Evolutionary conservation across 2,113 vertebrate species (phyloP), one percentile per base, ranked within the genome.

Genomic region (Chaenocephalus aceratus): DNA sequence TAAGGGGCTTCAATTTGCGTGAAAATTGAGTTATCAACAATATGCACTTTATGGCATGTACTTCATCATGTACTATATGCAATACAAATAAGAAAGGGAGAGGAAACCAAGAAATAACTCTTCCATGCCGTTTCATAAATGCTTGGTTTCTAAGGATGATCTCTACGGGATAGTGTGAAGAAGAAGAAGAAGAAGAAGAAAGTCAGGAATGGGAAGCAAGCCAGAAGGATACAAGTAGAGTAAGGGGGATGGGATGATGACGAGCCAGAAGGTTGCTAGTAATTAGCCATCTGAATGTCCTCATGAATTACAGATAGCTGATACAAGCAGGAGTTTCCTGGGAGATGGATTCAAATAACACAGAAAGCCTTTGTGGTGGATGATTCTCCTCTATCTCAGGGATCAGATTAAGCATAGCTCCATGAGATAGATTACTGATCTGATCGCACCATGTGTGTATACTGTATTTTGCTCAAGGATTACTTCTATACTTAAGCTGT

Each of bases 291-390:
- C 48, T 23, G 59, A 69, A 53, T 46, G 75, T 58, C 74, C 74
- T 45, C 23, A 13, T 0, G 4, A 80, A 70, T 74, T 23, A 68
- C 4, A 62, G 49, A 75, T 15, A 63, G 51, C 61, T 75, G 66
- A 86, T 58, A 62, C 26, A 63, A 77, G 64, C 82, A 51, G 6
- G 16, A 36, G 61, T 71, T 75, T 79, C 73, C 57, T 54, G 63
- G 46, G 79, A 68, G 51, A 79, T 53, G 51, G 69, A 81, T 83
- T 77, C 59, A 79, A 77, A 88, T 79, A 78, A 72, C 69, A 77
- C 73, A 49, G 45, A 14, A 13, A 49, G 41, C 13, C 63, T 66
- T 71, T 80, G 65, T 74, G 65, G 76, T 73, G 4, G 53, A 60
- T 56, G 72, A 73, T 26, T 75, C 75, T 83, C 53, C 18, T 59